Base-by-base conservation (phyloP, 2,113 vertebrate genomes). In the Uria aalge region DNA sequence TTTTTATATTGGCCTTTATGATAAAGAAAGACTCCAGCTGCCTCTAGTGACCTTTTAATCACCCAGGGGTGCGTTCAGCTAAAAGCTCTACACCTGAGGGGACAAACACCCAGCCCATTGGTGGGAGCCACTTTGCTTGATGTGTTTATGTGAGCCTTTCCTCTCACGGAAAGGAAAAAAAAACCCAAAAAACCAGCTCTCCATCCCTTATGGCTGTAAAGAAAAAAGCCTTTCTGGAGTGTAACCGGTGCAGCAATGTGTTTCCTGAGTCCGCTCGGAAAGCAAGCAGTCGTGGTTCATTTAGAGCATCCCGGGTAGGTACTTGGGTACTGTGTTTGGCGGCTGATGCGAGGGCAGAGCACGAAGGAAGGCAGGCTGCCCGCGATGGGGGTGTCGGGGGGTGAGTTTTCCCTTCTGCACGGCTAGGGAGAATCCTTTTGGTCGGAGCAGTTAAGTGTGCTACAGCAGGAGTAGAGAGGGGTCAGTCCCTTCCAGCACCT, bases 41-140 rank as follows among this genome's bases (percentile, higher is more conserved):
- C 66, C 41, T 92, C 77, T n/a, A 2, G 77, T 91, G 88, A 95
- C 96, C 71, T 96, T 93, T 96, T 85, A 72, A 93, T 96, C 88
- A 91, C 88, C 75, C 47, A 36, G 60, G 84, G 85, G 52, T 45
- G 73, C 6, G 6, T 91, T 87, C 81, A 60, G 93, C 76, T 96
- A 71, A 91, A 94, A 94, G 64, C 45, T 32, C 77, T 72, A 26
- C 66, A 85, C 59, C 71, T 74, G 88, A 88, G 72, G 71, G 84
- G 77, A 60, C 71, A 78, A 88, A 62, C n/a, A 62, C 36, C 68
- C 41, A 47, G 59, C 62, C 52, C 4, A 0, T 3, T 27, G 69
- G 62, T 53, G 53, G 53, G 62, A 59, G 60, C 32, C 6, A 9
- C 38, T 88, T 60, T 67, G 45, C 23, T 69, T 52, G 89, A 64